Evolutionary conservation across 2,797 vertebrate genomes (phyloP).

Genomic region (Enteromius thamalakanensis): DNA sequence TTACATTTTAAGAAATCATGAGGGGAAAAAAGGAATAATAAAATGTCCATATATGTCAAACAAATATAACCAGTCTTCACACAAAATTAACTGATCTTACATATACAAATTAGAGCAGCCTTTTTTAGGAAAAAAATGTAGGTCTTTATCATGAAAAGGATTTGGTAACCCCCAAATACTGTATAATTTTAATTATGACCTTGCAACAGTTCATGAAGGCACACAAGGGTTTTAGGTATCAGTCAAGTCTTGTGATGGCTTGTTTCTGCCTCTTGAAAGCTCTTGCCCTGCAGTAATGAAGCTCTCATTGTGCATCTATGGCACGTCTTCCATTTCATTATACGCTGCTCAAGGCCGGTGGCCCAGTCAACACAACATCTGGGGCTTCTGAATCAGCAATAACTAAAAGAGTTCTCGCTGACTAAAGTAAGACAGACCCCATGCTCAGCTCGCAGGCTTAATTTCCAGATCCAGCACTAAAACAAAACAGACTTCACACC

Average conservation of each 20-base stretch:
- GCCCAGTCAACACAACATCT: slow-evolving; percentile 13
- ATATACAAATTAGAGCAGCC: background rate
- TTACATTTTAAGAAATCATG: background rate
- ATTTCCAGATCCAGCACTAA: slow-evolving; percentile 34
- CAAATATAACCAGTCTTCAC: background rate
- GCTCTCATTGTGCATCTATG: slow-evolving; percentile 29
- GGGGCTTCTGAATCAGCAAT: slow-evolving; percentile 43
- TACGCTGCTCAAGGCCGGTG: slow-evolving; percentile 14
- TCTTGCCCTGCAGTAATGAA: slow-evolving; percentile 12
- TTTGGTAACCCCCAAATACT: background rate
- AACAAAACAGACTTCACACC: slow-evolving; percentile 50
- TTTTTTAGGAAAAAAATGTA: background rate
- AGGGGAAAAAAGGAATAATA: background rate
- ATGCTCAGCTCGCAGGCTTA: background rate
- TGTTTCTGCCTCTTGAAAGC: slow-evolving; percentile 26
- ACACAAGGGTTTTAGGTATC: slow-evolving; percentile 29
- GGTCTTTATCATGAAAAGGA: background rate
- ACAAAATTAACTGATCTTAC: background rate
- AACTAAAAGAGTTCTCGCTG: background rate
- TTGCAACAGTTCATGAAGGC: background rate
- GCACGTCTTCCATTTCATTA: slow-evolving; percentile 40
- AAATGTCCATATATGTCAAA: background rate
- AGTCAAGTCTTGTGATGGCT: slow-evolving; percentile 27
- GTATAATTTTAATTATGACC: background rate
- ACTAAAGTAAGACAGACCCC: slow-evolving; percentile 32